Evolutionary conservation across 2,888 invertebrate genomes (phyloP).

Genomic region (Apantesis nais): DNA sequence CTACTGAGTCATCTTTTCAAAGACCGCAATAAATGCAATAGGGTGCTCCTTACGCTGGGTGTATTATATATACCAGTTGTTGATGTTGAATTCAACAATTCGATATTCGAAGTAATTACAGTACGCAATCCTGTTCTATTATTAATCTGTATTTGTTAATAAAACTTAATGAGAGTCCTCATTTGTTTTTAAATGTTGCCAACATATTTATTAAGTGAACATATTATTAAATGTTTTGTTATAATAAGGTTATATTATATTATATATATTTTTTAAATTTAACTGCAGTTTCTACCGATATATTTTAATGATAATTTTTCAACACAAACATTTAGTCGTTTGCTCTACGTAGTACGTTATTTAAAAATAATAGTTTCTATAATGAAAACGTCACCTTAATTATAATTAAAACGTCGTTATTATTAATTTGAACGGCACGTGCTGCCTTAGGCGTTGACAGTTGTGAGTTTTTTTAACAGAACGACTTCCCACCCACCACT

Average conservation of each 20-base stretch:
- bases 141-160: conserved; percentile 72
- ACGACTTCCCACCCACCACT: conserved; percentile 32
- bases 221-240: conserved; percentile 16
- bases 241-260: not conserved
- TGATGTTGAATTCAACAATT: conserved; percentile 68
- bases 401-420: conserved; percentile 71
- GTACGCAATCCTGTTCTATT: conserved; percentile 60
- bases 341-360: conserved; percentile 36
- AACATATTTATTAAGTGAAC: conserved; percentile 54
- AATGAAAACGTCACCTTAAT: conserved; percentile 70
- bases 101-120: conserved; percentile 68
- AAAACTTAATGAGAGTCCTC: conserved; percentile 58
- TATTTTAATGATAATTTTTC: conserved; percentile 30
- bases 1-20: conserved; percentile 53
- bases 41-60: conserved; percentile 55
- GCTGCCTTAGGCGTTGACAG: conserved; percentile 66
- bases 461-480: conserved; percentile 54
- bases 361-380: conserved; percentile 57
- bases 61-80: conserved; percentile 70
- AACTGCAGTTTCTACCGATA: conserved; percentile 16
- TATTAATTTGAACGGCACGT: conserved; percentile 70
- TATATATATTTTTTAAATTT: conserved; percentile 1
- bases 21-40: conserved; percentile 42
- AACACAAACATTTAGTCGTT: conserved; percentile 26
- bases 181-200: conserved; percentile 53